Base-by-base conservation (phyloP, 2,888 invertebrate genomes). In the Acronicta leporina region DNA sequence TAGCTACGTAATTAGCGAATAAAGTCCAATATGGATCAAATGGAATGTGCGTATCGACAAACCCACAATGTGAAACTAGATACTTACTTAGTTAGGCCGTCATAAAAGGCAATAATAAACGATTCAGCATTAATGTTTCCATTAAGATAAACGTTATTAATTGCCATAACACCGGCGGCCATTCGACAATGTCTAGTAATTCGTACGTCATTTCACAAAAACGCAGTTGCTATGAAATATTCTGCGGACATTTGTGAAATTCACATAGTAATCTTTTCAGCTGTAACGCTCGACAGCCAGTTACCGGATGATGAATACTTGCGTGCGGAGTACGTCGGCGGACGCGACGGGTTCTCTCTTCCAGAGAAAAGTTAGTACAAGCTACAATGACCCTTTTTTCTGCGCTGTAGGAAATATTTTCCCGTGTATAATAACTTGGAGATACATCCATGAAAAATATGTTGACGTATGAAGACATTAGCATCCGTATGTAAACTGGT, bases 191-290 rank as follows among this genome's bases (percentile, higher is more conserved):
- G 73, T 76, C 77, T 73, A 73, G 57, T 54, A 68, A 73, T 74
- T 68, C 68, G 54, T 67, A 55, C 63, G 57, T 73, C 70, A 75
- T 71, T 75, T 54, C 65, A 67, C 63, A 75, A 77, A 81, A 79
- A 75, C 33, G 65, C 20, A 3, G 20, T 68, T 63, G 55, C 54
- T 63, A 56, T 70, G 49, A 79, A 78, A 77, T 79, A 78, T 79
- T 69, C 63, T 42, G 44, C 62, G 63, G 64, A 55, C 63, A 50
- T 75, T 80, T 78, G 60, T 75, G 70, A 74, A 77, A 66, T 79
- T 73, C 67, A 74, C 61, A 55, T 74, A 82, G 80, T 79, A 83
- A 82, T 84, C 82, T 80, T 78, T 78, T 75, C 65, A 68, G 73
- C 65, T 75, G 73, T 79, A 77, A 66, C 61, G 56, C 67, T 63